Evolutionary conservation across 2,888 invertebrate species (phyloP).

Genomic region (Platypus cylindrus): DNA sequence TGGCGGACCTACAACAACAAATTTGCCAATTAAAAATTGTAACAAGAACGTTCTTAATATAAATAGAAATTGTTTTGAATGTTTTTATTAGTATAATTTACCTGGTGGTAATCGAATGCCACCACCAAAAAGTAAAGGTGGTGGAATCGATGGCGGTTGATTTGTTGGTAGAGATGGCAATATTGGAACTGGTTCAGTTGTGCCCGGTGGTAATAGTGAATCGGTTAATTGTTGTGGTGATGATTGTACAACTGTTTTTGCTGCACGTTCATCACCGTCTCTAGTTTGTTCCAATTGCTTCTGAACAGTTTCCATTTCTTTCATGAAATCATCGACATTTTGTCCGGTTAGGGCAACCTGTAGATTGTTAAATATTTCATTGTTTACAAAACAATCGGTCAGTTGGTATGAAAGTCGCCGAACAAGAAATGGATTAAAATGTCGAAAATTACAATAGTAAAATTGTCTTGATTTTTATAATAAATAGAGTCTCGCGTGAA

Average conservation of each 20-base stretch:
- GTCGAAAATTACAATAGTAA: too few relatives aligned
- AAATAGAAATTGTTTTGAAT: neutral
- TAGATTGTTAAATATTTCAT: neutral
- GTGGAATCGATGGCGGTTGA: slow-evolving; percentile 34
- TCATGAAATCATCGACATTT: slow-evolving; percentile 85
- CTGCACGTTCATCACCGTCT: slow-evolving; percentile 16
- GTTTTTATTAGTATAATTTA: slow-evolving; percentile 1
- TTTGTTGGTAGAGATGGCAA: slow-evolving; percentile 19
- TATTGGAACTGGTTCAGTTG: slow-evolving; percentile 26
- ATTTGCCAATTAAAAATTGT: neutral
- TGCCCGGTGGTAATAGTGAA: slow-evolving; percentile 29
- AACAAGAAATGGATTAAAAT: too few relatives aligned
- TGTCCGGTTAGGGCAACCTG: slow-evolving; percentile 71
- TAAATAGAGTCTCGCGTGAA: too few relatives aligned
- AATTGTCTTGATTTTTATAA: too few relatives aligned
- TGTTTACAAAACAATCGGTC: neutral
- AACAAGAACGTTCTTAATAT: neutral
- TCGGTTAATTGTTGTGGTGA: too few relatives aligned
- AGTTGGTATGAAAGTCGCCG: too few relatives aligned
- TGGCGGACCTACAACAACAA: slow-evolving; percentile 39
- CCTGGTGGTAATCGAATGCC: slow-evolving; percentile 32
- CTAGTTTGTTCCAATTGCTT: slow-evolving; percentile 47
- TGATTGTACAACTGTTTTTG: slow-evolving; percentile 15
- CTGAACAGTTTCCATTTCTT: slow-evolving; percentile 81
- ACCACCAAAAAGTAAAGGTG: slow-evolving; percentile 32